phyloP scores from a whole-genome alignment of 2,797 vertebrate species.

The Lagocephalus sceleratus region DNA sequence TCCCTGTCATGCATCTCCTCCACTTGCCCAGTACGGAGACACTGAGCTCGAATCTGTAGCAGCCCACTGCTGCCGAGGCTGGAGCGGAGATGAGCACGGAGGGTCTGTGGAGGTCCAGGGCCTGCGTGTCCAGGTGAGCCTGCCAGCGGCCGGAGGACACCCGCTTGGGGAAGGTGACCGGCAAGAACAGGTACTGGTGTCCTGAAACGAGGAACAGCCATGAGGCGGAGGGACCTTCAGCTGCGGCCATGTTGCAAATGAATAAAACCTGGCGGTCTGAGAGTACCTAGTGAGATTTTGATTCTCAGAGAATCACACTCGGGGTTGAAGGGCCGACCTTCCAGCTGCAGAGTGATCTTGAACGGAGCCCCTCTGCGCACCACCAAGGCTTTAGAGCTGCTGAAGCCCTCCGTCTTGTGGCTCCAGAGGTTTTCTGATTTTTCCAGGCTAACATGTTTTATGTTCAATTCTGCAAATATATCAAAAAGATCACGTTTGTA shows the following conservation, averaged over 20 bases:
- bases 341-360: constrained; percentile 55
- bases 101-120: constrained; percentile 19
- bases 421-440: constrained; percentile 49
- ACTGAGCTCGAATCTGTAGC: constrained; percentile 59
- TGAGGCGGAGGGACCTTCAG: background rate
- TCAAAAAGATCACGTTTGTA: background rate
- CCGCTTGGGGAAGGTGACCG: constrained; percentile 43
- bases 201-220: constrained; percentile 37
- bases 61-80: constrained; percentile 61
- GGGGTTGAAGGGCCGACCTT: constrained; percentile 53
- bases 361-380: constrained; percentile 73
- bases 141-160: constrained; percentile 45
- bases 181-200: constrained; percentile 42
- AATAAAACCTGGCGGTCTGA: no score
- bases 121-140: constrained; percentile 46
- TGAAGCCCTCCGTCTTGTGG: constrained; percentile 69
- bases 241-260: background rate
- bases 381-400: constrained; percentile 56
- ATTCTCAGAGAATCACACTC: constrained; percentile 53
- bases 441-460: constrained; percentile 62
- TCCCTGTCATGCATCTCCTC: background rate
- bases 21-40: background rate
- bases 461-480: constrained; percentile 50
- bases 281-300: constrained; percentile 62
- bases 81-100: constrained; percentile 62